These are phyloP conservation scores for Lontra canadensis DNA, from an alignment of 2,113 vertebrate species.

Conservation along the genomic window DNA sequence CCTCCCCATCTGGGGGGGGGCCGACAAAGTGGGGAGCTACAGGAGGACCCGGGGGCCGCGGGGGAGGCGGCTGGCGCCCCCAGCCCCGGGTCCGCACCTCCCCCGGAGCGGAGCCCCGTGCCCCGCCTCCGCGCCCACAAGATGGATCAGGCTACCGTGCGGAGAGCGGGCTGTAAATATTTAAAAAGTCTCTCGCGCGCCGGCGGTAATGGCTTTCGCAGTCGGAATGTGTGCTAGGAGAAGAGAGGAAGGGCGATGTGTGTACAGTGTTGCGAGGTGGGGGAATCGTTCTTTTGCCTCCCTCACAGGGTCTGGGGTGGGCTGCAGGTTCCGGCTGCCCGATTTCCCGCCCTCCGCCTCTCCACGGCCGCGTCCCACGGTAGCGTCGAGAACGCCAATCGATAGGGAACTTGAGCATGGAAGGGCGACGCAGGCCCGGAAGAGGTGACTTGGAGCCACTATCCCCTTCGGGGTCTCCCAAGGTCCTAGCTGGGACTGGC, in stretches of 20 bases:
- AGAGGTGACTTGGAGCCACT: conserved; percentile 37
- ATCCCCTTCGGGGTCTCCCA: not conserved
- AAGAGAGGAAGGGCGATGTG: conserved; percentile 68
- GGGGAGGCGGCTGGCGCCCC: conserved; percentile 26
- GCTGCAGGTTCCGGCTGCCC: conserved; percentile 29
- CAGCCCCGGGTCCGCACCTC: not conserved
- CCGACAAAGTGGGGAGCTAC: not conserved
- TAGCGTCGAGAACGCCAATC: conserved; percentile 37
- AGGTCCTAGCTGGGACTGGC: not conserved
- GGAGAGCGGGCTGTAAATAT: conserved; percentile 81
- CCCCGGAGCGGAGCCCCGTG: conserved; percentile 50
- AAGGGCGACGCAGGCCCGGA: conserved; percentile 27
- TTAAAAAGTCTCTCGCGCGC: conserved; percentile 80
- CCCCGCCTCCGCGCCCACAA: conserved; percentile 70
- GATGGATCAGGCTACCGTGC: conserved; percentile 79
- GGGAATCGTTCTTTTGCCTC: conserved; percentile 17
- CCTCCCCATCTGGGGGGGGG: not conserved
- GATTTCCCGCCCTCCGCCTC: conserved; percentile 66
- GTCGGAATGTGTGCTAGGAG: conserved; percentile 72
- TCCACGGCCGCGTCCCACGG: conserved; percentile 22
- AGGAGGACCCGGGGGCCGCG: not conserved
- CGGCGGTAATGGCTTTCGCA: conserved; percentile 78
- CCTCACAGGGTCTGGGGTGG: not conserved
- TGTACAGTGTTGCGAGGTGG: conserved; percentile 39
- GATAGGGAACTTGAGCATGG: conserved; percentile 61